These are phyloP conservation scores for Leptosomus discolor DNA, from an alignment of 2,113 vertebrate species.

Conservation along the genomic window DNA sequence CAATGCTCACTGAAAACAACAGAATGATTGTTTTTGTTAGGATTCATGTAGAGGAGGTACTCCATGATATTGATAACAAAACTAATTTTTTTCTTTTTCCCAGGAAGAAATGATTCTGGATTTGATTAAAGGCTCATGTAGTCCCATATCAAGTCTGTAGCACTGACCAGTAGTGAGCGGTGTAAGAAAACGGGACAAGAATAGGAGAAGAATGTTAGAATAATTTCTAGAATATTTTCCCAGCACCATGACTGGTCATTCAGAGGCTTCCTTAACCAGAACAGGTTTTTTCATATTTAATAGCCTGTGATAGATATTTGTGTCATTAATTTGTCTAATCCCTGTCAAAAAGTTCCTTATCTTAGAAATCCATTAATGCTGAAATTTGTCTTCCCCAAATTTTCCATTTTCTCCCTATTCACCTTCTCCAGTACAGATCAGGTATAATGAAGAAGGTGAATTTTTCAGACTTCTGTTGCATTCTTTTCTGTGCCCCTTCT, in stretches of 20 bases:
- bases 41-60: background rate
- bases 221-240: background rate
- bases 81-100: background rate
- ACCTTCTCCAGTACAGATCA: background rate
- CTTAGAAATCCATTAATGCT: background rate
- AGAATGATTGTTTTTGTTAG: background rate
- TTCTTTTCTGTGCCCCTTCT: background rate
- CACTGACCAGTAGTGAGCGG: background rate
- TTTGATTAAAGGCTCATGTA: background rate
- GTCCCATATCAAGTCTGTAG: accelerated
- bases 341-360: background rate
- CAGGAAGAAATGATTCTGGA: accelerated
- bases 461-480: background rate
- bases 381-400: background rate
- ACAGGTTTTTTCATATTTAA: background rate
- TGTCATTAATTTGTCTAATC: background rate
- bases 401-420: background rate
- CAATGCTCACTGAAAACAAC: background rate
- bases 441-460: no score
- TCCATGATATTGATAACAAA: background rate
- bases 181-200: background rate
- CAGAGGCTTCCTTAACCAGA: background rate
- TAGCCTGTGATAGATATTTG: background rate
- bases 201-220: background rate
- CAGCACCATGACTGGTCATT: background rate